Conservation (phyloP, 2,888 invertebrate genomes). For the Balanococcus diminutus region DNA sequence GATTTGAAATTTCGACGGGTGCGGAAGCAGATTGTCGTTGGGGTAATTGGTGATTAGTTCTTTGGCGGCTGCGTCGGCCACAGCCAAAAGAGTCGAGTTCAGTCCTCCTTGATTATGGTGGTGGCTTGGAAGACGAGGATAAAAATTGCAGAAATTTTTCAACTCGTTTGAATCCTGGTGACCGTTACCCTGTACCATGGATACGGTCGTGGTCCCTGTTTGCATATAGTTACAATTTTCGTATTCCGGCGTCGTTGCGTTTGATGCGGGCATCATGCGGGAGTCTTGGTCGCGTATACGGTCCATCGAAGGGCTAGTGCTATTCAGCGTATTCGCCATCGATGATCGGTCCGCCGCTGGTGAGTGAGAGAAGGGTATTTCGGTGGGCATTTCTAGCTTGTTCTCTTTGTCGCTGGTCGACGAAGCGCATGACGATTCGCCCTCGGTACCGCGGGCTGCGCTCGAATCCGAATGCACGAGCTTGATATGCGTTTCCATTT, state of each 20-base stretch:
- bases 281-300: background rate
- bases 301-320: background rate
- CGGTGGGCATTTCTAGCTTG: constrained; percentile 58
- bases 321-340: background rate
- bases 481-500: constrained; percentile 87
- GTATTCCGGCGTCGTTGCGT: background rate
- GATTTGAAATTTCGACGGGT: constrained; percentile 40
- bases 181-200: background rate
- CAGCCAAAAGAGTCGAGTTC: background rate
- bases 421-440: constrained; percentile 59
- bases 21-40: constrained; percentile 7
- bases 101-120: constrained; percentile 54
- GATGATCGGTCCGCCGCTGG: background rate
- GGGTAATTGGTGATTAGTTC: background rate
- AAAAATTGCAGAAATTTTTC: constrained; percentile 51
- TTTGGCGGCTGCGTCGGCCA: constrained; percentile 43
- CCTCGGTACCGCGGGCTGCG: constrained; percentile 61
- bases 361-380: background rate
- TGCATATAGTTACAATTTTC: background rate
- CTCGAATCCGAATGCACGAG: constrained; percentile 69
- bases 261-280: background rate
- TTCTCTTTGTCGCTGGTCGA: constrained; percentile 64
- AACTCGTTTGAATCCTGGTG: background rate
- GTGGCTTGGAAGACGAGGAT: constrained; percentile 62
- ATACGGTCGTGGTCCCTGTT: constrained; percentile 28